A percentile compares a stretch with the other conserved stretches of the same genome.
Conservation (phyloP, 2,113 vertebrate genomes). For the Odontesthes bonariensis region DNA sequence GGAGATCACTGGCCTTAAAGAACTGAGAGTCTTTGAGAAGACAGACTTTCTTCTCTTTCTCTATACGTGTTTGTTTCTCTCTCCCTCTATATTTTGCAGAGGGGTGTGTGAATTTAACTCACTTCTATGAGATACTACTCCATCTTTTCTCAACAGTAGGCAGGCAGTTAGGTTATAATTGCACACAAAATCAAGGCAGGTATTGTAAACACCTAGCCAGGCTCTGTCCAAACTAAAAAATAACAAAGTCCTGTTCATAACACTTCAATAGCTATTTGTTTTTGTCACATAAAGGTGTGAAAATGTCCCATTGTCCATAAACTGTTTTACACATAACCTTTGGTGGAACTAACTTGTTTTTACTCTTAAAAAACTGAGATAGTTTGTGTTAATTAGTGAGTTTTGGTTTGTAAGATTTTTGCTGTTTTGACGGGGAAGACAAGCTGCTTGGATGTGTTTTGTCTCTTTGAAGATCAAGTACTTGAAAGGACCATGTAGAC, state of each 20-base stretch:
- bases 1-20: constrained; percentile 71
- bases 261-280: background rate
- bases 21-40: constrained; percentile 54
- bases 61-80: background rate
- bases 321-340: constrained; percentile 12
- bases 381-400: background rate
- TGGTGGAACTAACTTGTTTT: background rate
- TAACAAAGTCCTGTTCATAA: background rate
- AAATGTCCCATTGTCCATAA: background rate
- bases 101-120: background rate
- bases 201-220: background rate
- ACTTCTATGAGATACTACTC: background rate
- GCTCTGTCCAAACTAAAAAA: constrained; percentile 8
- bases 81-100: constrained; percentile 23
- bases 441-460: background rate
- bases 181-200: background rate
- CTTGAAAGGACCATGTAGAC: too few relatives aligned
- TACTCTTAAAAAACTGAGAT: background rate
- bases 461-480: background rate
- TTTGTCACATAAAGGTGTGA: background rate
- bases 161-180: constrained; percentile 10
- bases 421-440: background rate
- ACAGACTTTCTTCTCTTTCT: constrained; percentile 26
- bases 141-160: background rate
- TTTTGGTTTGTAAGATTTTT: background rate